Conservation (phyloP, 2,888 invertebrate species). For the Cosmopolites sordidus region DNA sequence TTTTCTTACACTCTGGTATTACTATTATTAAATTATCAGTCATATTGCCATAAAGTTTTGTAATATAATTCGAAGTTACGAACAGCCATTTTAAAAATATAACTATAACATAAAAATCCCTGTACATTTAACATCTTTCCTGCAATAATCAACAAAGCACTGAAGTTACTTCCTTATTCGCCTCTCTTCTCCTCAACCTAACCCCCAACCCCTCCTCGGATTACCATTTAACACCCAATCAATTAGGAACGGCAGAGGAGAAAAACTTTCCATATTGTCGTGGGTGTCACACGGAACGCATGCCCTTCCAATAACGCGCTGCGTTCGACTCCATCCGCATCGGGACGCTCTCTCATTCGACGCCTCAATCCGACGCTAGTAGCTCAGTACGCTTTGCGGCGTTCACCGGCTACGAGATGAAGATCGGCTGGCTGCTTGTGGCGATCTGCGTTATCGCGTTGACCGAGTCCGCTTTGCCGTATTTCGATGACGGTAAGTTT, state of each 20-base stretch:
- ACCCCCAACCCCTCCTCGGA: no score
- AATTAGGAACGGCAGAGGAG: neutral
- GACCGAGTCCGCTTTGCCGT: constrained; percentile 31
- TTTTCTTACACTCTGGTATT: no score
- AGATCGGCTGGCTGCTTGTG: constrained; percentile 42
- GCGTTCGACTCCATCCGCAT: constrained; percentile 40
- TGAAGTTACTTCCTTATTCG: no score
- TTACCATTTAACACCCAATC: no score
- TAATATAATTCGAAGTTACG: no score
- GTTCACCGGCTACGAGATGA: constrained; percentile 35
- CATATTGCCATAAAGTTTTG: no score
- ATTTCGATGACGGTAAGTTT: constrained; percentile 26
- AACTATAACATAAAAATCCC: no score
- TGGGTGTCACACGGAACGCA: constrained; percentile 35
- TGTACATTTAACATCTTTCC: no score
- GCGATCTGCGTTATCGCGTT: neutral
- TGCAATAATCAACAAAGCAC: no score
- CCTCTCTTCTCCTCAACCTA: no score
- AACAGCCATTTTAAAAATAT: no score
- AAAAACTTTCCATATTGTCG: constrained; percentile 26
- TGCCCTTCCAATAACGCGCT: constrained; percentile 33
- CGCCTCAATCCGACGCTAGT: constrained; percentile 3
- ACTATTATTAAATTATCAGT: no score
- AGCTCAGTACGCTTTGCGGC: constrained; percentile 18
- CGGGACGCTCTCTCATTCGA: constrained; percentile 34